Conservation (phyloP, 2,113 vertebrate species). For the Azemiops feae region DNA sequence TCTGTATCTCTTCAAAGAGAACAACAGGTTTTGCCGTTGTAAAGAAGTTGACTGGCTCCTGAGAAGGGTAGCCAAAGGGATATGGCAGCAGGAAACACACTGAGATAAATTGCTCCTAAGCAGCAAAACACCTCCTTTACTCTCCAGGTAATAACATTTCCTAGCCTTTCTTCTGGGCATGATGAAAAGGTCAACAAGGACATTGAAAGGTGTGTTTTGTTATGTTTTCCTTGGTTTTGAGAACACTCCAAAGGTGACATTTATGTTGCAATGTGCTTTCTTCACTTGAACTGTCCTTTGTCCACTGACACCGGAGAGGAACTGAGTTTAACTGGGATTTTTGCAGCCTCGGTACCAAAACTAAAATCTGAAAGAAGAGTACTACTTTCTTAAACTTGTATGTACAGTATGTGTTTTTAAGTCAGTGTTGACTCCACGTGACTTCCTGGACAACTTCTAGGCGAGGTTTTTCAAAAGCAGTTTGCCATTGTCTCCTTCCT, state of each 20-base stretch:
- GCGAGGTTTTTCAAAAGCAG: background rate
- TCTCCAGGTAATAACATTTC: background rate
- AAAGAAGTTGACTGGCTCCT: slow-evolving; percentile 43
- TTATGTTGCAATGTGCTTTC: background rate
- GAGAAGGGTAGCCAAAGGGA: slow-evolving; percentile 57
- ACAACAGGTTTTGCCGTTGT: slow-evolving; percentile 37
- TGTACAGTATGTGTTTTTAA: background rate
- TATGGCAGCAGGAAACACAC: no score
- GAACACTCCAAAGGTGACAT: background rate
- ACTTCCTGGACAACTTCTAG: background rate
- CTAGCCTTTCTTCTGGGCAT: background rate
- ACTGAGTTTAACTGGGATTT: background rate
- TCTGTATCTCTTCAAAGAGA: slow-evolving; percentile 39
- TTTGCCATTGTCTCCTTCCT: background rate
- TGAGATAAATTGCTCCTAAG: background rate
- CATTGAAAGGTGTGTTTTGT: background rate
- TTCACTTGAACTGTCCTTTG: background rate
- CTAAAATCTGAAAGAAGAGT: background rate
- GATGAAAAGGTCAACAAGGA: background rate
- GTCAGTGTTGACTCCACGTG: background rate
- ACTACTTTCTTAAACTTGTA: background rate
- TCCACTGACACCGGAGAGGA: background rate
- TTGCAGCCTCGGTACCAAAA: background rate
- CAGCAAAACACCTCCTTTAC: background rate
- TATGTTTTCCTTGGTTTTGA: background rate